Percentiles rank a stretch among this genome's conserved stretches.
Conservation (phyloP, 2,797 vertebrate species). For the Rhabdophis nuchalis region DNA sequence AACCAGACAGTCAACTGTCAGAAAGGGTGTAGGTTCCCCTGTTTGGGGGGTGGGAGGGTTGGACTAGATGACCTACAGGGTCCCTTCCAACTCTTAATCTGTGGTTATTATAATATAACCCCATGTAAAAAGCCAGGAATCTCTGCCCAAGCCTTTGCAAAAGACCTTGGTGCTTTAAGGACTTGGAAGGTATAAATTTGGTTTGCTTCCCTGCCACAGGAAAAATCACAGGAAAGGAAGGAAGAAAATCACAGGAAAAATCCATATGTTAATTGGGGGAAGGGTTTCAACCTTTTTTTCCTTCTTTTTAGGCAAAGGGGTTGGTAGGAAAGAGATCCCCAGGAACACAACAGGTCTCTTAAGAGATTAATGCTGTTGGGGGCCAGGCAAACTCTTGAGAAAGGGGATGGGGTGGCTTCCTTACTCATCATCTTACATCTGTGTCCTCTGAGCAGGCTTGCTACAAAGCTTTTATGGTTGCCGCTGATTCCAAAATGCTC, state of each 20-base stretch:
- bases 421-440: background rate
- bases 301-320: background rate
- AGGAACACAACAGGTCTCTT: background rate
- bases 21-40: too few relatives aligned
- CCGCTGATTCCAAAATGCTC: background rate
- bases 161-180: background rate
- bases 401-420: background rate
- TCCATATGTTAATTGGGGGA: background rate
- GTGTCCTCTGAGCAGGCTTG: too few relatives aligned
- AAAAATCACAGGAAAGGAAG: too few relatives aligned
- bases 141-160: background rate
- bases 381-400: background rate
- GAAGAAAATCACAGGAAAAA: background rate
- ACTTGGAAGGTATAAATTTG: background rate
- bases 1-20: too few relatives aligned
- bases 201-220: background rate
- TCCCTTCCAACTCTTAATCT: too few relatives aligned
- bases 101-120: background rate
- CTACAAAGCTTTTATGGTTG: too few relatives aligned
- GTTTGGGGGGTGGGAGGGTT: too few relatives aligned
- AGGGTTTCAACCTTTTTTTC: background rate
- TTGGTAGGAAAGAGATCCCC: background rate
- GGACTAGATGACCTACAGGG: too few relatives aligned
- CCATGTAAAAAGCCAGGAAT: background rate
- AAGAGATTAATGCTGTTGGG: background rate